Evolutionary conservation across 1,140 invertebrate species (phyloP).

Genomic region (Listronotus bonariensis): DNA sequence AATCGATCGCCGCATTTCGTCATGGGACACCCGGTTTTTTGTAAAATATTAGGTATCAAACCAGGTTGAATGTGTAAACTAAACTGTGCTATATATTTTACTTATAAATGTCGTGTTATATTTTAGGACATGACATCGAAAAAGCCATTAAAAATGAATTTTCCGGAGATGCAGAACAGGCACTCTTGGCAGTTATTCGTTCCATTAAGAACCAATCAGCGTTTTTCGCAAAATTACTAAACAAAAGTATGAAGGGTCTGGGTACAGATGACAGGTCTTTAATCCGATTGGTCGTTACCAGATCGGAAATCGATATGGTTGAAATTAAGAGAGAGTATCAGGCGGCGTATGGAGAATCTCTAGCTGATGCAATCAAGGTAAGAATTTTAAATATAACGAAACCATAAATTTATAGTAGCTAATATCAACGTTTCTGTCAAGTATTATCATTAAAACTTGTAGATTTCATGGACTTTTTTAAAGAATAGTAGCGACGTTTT

Average conservation of each 20-base stretch:
- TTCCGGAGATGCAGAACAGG: conserved; percentile 69
- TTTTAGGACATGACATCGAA: conserved; percentile 66
- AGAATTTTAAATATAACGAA: conserved; percentile 52
- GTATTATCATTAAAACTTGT: too few relatives aligned
- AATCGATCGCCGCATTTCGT: too few relatives aligned
- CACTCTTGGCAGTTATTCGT: conserved; percentile 72
- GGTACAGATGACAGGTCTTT: conserved; percentile 86
- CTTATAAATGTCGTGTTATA: background rate
- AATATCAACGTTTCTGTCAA: too few relatives aligned
- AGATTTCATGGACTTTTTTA: too few relatives aligned
- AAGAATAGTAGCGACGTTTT: too few relatives aligned
- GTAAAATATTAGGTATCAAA: too few relatives aligned
- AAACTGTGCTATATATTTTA: background rate
- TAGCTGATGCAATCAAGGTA: conserved; percentile 82
- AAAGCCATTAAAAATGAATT: conserved; percentile 73
- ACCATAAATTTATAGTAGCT: background rate
- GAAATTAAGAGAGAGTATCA: conserved; percentile 85
- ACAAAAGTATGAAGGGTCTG: conserved; percentile 84
- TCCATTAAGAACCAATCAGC: conserved; percentile 80
- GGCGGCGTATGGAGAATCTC: conserved; percentile 75
- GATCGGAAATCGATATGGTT: conserved; percentile 86
- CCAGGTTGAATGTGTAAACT: too few relatives aligned
- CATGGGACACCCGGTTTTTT: too few relatives aligned
- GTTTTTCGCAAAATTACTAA: conserved; percentile 87
- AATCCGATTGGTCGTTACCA: conserved; percentile 83